phyloP scores from a whole-genome alignment of 2,888 invertebrate genomes.

The Napeogenes sylphis region DNA sequence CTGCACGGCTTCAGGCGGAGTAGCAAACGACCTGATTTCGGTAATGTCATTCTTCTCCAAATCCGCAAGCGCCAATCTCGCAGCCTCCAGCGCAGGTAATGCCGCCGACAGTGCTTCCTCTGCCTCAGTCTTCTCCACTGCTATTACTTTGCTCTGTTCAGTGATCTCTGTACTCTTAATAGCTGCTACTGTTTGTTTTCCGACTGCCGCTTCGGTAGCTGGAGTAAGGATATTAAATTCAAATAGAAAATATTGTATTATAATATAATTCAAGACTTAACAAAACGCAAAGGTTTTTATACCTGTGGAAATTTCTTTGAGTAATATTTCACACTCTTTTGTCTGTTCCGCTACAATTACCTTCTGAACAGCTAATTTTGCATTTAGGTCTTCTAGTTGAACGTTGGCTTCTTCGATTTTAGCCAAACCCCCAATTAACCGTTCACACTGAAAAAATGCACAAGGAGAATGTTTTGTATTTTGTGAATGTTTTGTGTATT shows the following conservation, averaged over 20 bases:
- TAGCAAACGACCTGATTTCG: slow-evolving; percentile 94
- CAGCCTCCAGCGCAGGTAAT: slow-evolving; percentile 89
- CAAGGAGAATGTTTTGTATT: background rate
- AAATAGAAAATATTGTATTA: too few species aligned
- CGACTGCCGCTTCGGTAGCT: slow-evolving; percentile 83
- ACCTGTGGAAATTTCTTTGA: slow-evolving; percentile 85
- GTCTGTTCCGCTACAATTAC: slow-evolving; percentile 89
- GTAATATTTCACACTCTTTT: slow-evolving; percentile 85
- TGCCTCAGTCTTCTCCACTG: slow-evolving; percentile 89
- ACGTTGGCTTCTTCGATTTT: slow-evolving; percentile 93
- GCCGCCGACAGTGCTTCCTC: slow-evolving; percentile 88
- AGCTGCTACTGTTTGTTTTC: slow-evolving; percentile 88
- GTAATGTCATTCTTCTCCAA: slow-evolving; percentile 94
- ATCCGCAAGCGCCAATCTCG: slow-evolving; percentile 86
- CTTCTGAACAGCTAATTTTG: slow-evolving; percentile 88
- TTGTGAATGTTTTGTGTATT: too few species aligned
- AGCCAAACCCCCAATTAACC: slow-evolving; percentile 83
- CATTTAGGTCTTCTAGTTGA: slow-evolving; percentile 87
- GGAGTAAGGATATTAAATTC: slow-evolving; percentile 7
- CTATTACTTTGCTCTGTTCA: slow-evolving; percentile 87
- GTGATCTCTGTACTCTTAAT: slow-evolving; percentile 89
- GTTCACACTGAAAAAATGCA: slow-evolving; percentile 76
- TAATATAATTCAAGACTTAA: background rate
- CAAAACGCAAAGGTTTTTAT: background rate
- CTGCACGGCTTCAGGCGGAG: slow-evolving; percentile 93